Percentiles rank a stretch among this genome's conserved stretches.
These are phyloP conservation scores for Clunio marinus DNA, from an alignment of 2,888 invertebrate species.

Conservation along the genomic window DNA sequence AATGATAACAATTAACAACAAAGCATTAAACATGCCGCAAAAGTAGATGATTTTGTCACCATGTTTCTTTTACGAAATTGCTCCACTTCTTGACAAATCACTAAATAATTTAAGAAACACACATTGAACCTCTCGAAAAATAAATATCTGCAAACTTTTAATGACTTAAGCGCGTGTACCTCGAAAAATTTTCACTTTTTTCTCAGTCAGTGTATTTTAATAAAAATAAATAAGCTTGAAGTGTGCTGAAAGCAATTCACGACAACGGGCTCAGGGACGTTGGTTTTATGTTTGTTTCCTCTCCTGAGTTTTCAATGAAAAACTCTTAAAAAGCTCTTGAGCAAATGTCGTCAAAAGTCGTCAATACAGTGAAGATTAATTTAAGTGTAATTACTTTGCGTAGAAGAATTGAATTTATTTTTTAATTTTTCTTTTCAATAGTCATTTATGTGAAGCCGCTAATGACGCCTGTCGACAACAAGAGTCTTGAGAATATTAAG, in stretches of 20 bases:
- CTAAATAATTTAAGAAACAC: too few relatives aligned
- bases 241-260: neutral
- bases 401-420: too few relatives aligned
- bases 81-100: too few relatives aligned
- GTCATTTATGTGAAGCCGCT: neutral
- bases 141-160: too few relatives aligned
- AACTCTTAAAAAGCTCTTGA: slow-evolving; percentile 4
- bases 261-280: neutral
- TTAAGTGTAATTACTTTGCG: slow-evolving; percentile 27
- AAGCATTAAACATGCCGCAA: slow-evolving; percentile 18
- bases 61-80: neutral
- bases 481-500: neutral
- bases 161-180: too few relatives aligned
- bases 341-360: slow-evolving; percentile 17
- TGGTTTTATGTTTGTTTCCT: neutral
- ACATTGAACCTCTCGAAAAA: too few relatives aligned
- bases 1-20: neutral
- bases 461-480: slow-evolving; percentile 17
- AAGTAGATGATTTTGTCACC: slow-evolving; percentile 9
- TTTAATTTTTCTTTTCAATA: too few relatives aligned
- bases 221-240: neutral
- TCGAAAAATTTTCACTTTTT: too few relatives aligned
- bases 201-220: too few relatives aligned
- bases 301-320: neutral
- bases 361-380: neutral